Conservation (phyloP, 2,797 vertebrate species). For the Crocidura indochinensis region DNA sequence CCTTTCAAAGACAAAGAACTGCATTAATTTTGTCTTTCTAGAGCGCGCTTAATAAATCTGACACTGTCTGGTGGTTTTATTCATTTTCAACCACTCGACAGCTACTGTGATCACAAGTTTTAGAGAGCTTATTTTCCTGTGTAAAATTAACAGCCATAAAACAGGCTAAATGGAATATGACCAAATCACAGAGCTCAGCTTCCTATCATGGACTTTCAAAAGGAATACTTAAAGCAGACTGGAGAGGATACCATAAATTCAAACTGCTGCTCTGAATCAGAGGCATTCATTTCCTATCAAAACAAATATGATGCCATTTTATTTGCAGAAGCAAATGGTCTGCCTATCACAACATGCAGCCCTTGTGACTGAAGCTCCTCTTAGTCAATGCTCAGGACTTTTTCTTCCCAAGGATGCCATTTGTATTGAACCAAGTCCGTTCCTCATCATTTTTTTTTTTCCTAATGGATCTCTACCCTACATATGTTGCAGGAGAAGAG, state of each 20-base stretch:
- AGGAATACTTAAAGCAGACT: slow-evolving; percentile 29
- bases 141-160: slow-evolving; percentile 89
- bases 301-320: slow-evolving; percentile 81
- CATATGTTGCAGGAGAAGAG: slow-evolving; percentile 82
- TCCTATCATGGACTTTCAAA: slow-evolving; percentile 74
- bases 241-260: slow-evolving; percentile 54
- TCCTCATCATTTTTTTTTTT: slow-evolving; percentile 91
- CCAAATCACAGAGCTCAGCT: slow-evolving; percentile 85
- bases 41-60: slow-evolving; percentile 90
- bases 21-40: slow-evolving; percentile 90
- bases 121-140: slow-evolving; percentile 88
- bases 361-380: slow-evolving; percentile 57
- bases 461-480: slow-evolving; percentile 87
- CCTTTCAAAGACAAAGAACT: slow-evolving; percentile 89
- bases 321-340: slow-evolving; percentile 69
- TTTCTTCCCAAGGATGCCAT: slow-evolving; percentile 85
- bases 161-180: slow-evolving; percentile 89
- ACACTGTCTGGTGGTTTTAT: slow-evolving; percentile 91
- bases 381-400: slow-evolving; percentile 73
- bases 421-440: slow-evolving; percentile 88
- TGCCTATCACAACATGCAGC: slow-evolving; percentile 58
- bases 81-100: slow-evolving; percentile 90
- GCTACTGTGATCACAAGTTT: slow-evolving; percentile 89
- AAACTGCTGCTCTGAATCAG: not conserved
- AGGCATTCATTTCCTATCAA: slow-evolving; percentile 78